Base-by-base conservation (phyloP, 2,113 vertebrate species). In the Peucedramus taeniatus region DNA sequence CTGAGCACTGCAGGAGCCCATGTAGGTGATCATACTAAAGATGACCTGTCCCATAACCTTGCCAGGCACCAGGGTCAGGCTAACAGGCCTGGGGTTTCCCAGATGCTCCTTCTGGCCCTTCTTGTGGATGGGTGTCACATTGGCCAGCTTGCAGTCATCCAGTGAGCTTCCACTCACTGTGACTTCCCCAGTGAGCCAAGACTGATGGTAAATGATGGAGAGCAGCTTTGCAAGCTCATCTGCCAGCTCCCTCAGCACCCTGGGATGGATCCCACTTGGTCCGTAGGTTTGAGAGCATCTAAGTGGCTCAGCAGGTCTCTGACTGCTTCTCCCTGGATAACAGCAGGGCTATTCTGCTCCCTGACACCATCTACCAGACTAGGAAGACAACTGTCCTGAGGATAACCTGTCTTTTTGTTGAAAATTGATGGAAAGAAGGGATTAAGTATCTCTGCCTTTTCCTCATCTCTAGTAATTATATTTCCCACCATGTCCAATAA, bases 1-100 rank as follows among this genome's bases (percentile, higher is more conserved):
- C n/a, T 68, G n/a, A 81, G 28, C 18, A 10, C n/a, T 33, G 28
- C 27, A 39, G 42, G 42, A 68, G 42, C n/a, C n/a, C n/a, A n/a
- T n/a, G n/a, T 3, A 0, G 26, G n/a, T 47, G n/a, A 39, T 57
- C 1, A 0, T 13, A 9, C n/a, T 39, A 15, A n/a, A 57, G 42
- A 26, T 26, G 27, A 39, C 8, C 40, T 47, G 40, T 56, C 22
- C 51, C 78, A 39, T 33, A 33, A 47, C 8, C 42, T 47, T 68
- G 22, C 42, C 40, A 21, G 22, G 51, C n/a, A 47, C n/a, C 0
- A 2, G 31, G 42, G 17, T 47, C 51, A 56, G 63, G 42, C n/a
- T 47, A 15, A 27, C n/a, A 7, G 22, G 17, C 22, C n/a, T 57
- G 28, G 9, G 26, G 13, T 16, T 45, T 47, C n/a, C n/a, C 7